These are phyloP conservation scores for Glossophaga mutica DNA, from an alignment of 2,797 vertebrate species.

Conservation along the genomic window DNA sequence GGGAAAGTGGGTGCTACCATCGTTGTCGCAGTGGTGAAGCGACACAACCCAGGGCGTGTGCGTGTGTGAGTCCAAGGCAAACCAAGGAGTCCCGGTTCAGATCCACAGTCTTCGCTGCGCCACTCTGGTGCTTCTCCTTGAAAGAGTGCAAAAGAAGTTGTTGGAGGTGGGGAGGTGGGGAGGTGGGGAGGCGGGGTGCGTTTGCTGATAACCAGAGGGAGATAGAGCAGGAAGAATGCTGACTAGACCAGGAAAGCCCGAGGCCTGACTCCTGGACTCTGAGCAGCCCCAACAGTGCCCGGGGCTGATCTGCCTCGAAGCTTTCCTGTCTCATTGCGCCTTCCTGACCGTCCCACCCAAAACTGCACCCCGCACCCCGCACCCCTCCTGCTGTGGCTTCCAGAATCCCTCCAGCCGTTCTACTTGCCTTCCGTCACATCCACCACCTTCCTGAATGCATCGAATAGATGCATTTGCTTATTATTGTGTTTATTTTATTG, in stretches of 20 bases:
- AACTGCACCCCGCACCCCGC: not conserved
- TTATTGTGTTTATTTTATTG: not conserved
- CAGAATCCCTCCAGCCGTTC: not conserved
- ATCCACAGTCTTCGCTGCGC: accelerated
- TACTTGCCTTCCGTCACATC: accelerated
- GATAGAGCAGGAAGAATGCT: too few relatives aligned
- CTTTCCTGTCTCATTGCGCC: accelerated
- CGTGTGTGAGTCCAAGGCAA: too few relatives aligned
- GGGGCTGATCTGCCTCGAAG: not conserved
- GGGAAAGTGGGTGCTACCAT: accelerated
- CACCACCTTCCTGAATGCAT: too few relatives aligned
- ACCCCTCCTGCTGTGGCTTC: not conserved
- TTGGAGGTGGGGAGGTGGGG: not conserved
- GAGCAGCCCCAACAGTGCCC: not conserved
- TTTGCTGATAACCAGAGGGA: not conserved
- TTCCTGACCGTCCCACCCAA: not conserved
- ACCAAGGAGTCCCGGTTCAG: not conserved
- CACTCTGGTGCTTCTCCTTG: not conserved
- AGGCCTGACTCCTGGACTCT: not conserved
- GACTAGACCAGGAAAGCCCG: not conserved
- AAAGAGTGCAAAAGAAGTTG: not conserved
- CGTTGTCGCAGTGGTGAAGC: accelerated
- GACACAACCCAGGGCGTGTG: not conserved
- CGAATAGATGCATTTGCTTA: not conserved
- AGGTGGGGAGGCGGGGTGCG: too few relatives aligned